These are phyloP conservation scores for Montipora sp. DNA, from an alignment of 64 coral and sea anemone species.

Conservation along the genomic window DNA sequence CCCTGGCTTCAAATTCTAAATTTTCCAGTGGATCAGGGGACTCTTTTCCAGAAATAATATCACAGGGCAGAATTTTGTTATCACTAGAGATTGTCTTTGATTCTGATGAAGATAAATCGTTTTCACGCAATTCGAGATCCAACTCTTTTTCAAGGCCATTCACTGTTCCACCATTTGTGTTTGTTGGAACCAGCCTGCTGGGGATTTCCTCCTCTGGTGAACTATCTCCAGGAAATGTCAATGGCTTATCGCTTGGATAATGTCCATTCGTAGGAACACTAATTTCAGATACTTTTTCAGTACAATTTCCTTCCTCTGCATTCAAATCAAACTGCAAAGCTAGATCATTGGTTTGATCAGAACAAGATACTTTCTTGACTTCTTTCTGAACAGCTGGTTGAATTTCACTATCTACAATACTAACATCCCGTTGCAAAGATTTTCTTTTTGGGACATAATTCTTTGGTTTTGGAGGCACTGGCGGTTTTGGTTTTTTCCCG, in stretches of 20 bases:
- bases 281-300: not conserved
- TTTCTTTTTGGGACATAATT: constrained; percentile 20
- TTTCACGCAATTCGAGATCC: not conserved
- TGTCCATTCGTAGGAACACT: not conserved
- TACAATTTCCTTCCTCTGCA: not conserved
- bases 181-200: not conserved
- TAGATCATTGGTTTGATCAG: not conserved
- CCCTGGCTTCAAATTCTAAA: constrained; percentile 9
- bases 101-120: not conserved
- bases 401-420: not conserved
- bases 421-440: not conserved
- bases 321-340: not conserved
- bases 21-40: constrained; percentile 18
- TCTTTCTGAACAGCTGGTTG: not conserved
- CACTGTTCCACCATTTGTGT: not conserved
- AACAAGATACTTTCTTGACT: not conserved
- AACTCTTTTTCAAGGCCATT: not conserved
- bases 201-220: not conserved
- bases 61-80: not conserved
- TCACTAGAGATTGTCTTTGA: not conserved
- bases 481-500: constrained; percentile 27
- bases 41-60: not conserved
- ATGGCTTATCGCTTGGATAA: not conserved
- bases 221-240: not conserved
- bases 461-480: constrained; percentile 43